phyloP scores from a whole-genome alignment of 2,888 invertebrate genomes.

The Drosophila antonietae region DNA sequence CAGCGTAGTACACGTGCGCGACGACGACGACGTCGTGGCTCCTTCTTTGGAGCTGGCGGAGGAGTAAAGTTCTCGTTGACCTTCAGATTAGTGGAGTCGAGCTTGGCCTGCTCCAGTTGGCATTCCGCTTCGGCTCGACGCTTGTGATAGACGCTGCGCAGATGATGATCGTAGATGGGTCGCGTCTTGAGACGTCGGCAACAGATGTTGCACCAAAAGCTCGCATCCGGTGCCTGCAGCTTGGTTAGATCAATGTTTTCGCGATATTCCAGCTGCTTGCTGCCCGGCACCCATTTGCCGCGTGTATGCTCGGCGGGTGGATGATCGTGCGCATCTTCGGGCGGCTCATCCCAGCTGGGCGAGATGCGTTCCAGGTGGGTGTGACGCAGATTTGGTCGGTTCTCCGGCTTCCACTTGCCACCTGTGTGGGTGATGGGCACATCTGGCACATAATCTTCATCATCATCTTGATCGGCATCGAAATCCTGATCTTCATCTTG shows the following conservation, averaged over 20 bases:
- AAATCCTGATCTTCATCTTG: conserved; percentile 21
- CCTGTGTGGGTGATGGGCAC: conserved; percentile 87
- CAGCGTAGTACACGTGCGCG: conserved; percentile 88
- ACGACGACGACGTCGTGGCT: conserved; percentile 83
- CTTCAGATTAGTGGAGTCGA: conserved; percentile 51
- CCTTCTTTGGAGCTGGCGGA: background rate
- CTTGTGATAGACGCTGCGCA: conserved; percentile 90
- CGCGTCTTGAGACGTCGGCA: conserved; percentile 90
- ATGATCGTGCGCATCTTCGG: conserved; percentile 83
- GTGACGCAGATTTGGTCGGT: conserved; percentile 80
- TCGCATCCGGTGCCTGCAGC: conserved; percentile 49
- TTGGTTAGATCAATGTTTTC: conserved; percentile 83
- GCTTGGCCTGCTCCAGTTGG: conserved; percentile 88
- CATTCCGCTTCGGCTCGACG: conserved; percentile 88
- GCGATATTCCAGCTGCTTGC: conserved; percentile 86
- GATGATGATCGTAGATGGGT: conserved; percentile 90
- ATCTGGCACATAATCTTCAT: conserved; percentile 80
- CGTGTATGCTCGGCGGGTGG: conserved; percentile 90
- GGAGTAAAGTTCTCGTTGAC: conserved; percentile 41
- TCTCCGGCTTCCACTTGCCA: conserved; percentile 91
- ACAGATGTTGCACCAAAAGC: conserved; percentile 92
- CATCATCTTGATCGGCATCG: conserved; percentile 9
- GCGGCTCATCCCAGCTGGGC: conserved; percentile 86
- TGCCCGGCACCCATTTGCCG: conserved; percentile 92
- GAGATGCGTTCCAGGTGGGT: conserved; percentile 76